Percentiles rank a stretch among this genome's conserved stretches.
Evolutionary conservation across 1,140 invertebrate genomes (phyloP).

Genomic region (Diuraphis noxia): DNA sequence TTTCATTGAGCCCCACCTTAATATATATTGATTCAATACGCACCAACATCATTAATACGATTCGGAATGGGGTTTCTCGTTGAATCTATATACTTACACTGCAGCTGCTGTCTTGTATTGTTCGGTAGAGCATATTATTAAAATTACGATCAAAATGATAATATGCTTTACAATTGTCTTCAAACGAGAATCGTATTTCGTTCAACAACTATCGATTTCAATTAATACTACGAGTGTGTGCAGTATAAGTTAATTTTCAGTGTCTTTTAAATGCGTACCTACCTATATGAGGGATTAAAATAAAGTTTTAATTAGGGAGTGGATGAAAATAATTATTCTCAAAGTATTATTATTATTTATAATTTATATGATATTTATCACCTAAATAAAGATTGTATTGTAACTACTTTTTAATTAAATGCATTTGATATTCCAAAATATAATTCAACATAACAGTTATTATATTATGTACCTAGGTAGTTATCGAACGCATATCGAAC

Average conservation of each 20-base stretch:
- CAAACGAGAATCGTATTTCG: not conserved
- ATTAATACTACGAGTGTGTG: not conserved
- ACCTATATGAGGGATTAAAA: not conserved
- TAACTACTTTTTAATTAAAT: not conserved
- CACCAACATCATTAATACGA: not conserved
- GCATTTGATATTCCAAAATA: not conserved
- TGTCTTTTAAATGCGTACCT: not conserved
- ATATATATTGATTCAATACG: not conserved
- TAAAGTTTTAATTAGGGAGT: not conserved
- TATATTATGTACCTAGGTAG: too few species aligned
- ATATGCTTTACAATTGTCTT: slow-evolving; percentile 12
- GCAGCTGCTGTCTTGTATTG: not conserved
- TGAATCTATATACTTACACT: not conserved
- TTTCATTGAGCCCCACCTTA: not conserved
- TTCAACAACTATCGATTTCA: not conserved
- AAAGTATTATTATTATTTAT: not conserved
- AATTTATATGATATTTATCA: not conserved
- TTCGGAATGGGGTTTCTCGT: not conserved
- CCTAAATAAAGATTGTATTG: not conserved
- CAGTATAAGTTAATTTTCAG: not conserved
- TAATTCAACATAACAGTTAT: not conserved
- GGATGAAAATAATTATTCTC: not conserved
- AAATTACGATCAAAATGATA: not conserved
- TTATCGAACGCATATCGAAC: not conserved
- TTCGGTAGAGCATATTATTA: not conserved